These are phyloP conservation scores for Micropoecilia bifurca DNA, from an alignment of 2,797 vertebrate genomes.

Conservation along the genomic window DNA sequence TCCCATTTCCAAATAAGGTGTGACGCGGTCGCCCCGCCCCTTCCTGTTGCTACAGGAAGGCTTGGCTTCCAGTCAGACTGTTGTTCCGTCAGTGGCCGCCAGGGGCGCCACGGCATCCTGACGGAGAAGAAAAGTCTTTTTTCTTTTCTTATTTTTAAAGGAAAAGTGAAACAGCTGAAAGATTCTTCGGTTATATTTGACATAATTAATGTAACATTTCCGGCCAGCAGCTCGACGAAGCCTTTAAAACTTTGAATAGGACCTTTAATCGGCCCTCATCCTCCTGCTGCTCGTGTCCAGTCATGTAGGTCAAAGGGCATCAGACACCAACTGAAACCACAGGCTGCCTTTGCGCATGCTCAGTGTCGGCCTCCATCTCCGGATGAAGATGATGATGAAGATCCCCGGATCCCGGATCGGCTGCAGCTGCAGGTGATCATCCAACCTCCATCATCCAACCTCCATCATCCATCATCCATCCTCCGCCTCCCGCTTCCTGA, in stretches of 20 bases:
- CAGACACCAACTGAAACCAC: conserved; percentile 27
- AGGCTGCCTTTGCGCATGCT: conserved; percentile 61
- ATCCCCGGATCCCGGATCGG: conserved; percentile 24
- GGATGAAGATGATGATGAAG: conserved; percentile 7
- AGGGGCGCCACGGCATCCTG: neutral
- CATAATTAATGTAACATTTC: neutral
- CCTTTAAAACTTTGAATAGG: neutral
- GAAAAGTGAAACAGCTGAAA: neutral
- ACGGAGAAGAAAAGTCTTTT: neutral
- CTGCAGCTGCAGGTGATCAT: conserved; percentile 55
- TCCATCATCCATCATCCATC: too few species aligned
- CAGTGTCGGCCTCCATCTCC: conserved; percentile 33
- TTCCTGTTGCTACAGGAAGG: too few species aligned
- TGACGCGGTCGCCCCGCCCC: too few species aligned
- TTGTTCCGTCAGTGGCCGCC: neutral
- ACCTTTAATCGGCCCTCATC: neutral
- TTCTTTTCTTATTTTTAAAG: neutral
- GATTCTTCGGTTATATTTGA: neutral
- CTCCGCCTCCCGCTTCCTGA: too few species aligned
- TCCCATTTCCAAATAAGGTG: too few species aligned
- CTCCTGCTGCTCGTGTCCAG: neutral
- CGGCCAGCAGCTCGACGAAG: neutral
- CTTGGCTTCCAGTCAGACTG: neutral
- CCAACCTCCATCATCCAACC: too few species aligned
- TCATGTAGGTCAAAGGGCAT: conserved; percentile 26